Evolutionary conservation across 92 coral and sea anemone species (phyloP).

Genomic region (Parazoanthus swiftii): DNA sequence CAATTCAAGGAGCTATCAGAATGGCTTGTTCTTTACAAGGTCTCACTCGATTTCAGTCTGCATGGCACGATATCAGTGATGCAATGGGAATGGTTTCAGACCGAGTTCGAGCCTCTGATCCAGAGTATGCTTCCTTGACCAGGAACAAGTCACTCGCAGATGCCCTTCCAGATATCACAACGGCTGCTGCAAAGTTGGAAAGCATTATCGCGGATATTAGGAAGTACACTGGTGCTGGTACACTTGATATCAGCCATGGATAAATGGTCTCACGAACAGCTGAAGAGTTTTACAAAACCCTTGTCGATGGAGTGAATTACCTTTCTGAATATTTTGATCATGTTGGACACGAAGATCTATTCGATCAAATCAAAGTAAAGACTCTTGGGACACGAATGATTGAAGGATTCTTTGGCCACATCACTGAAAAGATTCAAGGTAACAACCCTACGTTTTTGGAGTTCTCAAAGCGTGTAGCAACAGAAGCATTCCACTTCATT

Average conservation of each 20-base stretch:
- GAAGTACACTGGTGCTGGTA: background rate
- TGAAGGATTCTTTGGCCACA: conserved; percentile 42
- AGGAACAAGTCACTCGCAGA: conserved; percentile 32
- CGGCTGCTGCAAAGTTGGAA: conserved; percentile 8
- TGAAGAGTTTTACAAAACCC: conserved; percentile 30
- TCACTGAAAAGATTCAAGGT: conserved; percentile 22
- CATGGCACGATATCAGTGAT: conserved; percentile 39
- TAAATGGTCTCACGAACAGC: conserved; percentile 37
- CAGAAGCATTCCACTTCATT: conserved; percentile 44
- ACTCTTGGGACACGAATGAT: conserved; percentile 22
- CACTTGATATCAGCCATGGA: background rate
- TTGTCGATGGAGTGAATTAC: background rate
- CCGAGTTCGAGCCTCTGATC: conserved; percentile 43
- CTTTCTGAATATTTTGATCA: no score
- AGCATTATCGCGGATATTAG: background rate
- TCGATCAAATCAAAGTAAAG: conserved; percentile 18
- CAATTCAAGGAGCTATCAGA: conserved; percentile 37
- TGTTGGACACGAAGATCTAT: conserved; percentile 31
- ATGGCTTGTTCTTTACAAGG: conserved; percentile 37
- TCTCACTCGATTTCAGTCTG: conserved; percentile 45
- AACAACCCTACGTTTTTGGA: conserved; percentile 39
- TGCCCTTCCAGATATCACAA: conserved; percentile 18
- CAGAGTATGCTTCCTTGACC: conserved; percentile 33
- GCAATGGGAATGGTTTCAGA: conserved; percentile 48
- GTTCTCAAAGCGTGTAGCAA: conserved; percentile 44